Base-by-base conservation (phyloP, 2,797 vertebrate species). In the Eutrigla gurnardus region DNA sequence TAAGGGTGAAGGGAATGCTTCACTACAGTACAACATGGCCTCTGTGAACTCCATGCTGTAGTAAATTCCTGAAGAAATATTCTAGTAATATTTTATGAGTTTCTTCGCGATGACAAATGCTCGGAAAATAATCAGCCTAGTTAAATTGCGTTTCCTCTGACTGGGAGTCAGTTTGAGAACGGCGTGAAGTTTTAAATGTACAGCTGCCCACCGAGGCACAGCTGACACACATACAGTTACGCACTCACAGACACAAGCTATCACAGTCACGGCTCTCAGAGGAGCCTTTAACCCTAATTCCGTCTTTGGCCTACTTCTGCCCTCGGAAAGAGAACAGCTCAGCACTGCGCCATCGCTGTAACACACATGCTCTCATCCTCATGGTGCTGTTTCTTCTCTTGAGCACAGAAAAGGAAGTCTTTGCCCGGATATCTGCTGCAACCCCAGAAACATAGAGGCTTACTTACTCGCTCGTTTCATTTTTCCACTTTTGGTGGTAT, bases 201-300 rank as follows among this genome's bases (percentile, higher is more conserved):
- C 49, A 55, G 73, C 63, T 15, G 59, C 7, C 5, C 67, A 58
- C 55, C 39, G 54, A 73, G 58, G 36, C 62, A 58, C 46, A 35
- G 78, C 75, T 76, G 74, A 80, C 78, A 83, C 72, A 70, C 70
- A 72, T 55, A 11, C 78, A 70, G 50, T 17, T 37, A 52, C 2
- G 4, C 37, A 61, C 57, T 46, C 42, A 43, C 59, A 40, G 72
- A 58, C 70, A n/a, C 63, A 80, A 69, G 65, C 84, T 76, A 74
- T 82, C 80, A 78, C 70, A 77, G 73, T 53, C 67, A 50, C 33
- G 80, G 70, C 78, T 88, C 89, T 91, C 88, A 69, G 80, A 88
- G 85, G 90, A 90, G 77, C 82, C 83, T 88, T 91, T 92, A 91
- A 92, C 89, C 90, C 84, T 91, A 73, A 88, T 91, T 90, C 65